Conservation (phyloP, 2,113 vertebrate genomes). For the Rousettus leschenaultii region DNA sequence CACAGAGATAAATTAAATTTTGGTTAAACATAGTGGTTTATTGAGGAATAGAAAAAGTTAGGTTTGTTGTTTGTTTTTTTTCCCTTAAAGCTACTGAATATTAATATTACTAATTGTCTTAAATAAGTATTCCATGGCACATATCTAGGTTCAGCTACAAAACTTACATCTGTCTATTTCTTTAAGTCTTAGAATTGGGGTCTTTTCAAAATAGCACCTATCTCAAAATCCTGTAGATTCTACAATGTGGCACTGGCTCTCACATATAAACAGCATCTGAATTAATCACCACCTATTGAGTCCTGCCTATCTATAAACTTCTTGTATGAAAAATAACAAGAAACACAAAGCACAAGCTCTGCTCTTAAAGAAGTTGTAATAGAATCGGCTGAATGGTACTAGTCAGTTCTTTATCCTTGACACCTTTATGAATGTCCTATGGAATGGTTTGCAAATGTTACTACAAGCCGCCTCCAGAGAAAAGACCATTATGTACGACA, state of each 20-base stretch:
- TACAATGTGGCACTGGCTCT: not conserved
- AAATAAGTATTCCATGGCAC: constrained; percentile 36
- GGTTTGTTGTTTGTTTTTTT: not conserved
- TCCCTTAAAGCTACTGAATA: constrained; percentile 48
- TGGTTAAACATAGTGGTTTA: constrained; percentile 66
- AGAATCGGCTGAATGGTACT: not conserved
- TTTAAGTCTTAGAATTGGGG: not conserved
- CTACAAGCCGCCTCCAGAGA: not conserved
- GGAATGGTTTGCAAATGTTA: not conserved
- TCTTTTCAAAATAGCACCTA: not conserved
- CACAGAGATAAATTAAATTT: constrained; percentile 65
- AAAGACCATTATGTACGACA: not conserved
- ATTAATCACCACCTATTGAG: not conserved
- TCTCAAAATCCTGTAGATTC: constrained; percentile 6
- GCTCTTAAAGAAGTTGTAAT: not conserved
- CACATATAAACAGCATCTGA: not conserved
- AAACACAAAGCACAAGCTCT: not conserved
- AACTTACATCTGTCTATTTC: not conserved
- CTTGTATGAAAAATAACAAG: not conserved
- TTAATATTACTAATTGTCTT: not conserved
- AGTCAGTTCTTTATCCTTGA: not conserved
- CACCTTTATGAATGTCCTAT: not conserved
- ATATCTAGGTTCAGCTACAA: constrained; percentile 19
- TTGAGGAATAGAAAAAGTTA: constrained; percentile 55
- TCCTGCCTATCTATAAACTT: not conserved